Percentiles rank a stretch among this genome's conserved stretches.
Evolutionary conservation across 2,888 invertebrate species (phyloP).

Genomic region (Sphaerophoria rueppellii): DNA sequence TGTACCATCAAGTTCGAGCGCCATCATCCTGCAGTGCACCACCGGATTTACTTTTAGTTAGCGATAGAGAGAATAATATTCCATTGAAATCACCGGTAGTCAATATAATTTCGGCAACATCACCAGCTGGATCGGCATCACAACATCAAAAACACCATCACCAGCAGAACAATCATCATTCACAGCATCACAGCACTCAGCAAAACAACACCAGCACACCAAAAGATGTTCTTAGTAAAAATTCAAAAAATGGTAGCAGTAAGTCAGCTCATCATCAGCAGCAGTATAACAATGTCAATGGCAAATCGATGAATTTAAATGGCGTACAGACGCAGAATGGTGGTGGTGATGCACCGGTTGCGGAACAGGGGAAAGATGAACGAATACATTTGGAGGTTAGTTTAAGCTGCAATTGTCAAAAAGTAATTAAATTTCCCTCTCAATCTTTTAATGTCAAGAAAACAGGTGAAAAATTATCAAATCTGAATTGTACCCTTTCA

Average conservation of each 20-base stretch:
- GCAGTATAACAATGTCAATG: constrained; percentile 61
- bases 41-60: constrained; percentile 85
- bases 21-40: constrained; percentile 86
- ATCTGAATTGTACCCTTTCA: neutral
- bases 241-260: constrained; percentile 62
- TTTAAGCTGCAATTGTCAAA: constrained; percentile 27
- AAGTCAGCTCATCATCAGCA: constrained; percentile 66
- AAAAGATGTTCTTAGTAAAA: constrained; percentile 74
- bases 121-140: constrained; percentile 75
- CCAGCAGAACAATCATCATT: constrained; percentile 55
- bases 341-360: constrained; percentile 61
- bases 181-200: constrained; percentile 41
- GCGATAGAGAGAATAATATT: constrained; percentile 83
- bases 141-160: constrained; percentile 70
- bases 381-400: constrained; percentile 81
- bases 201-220: constrained; percentile 45
- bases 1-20: constrained; percentile 84
- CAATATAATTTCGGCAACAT: constrained; percentile 79
- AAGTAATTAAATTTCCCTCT: too few species aligned
- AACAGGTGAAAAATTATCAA: neutral
- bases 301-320: constrained; percentile 65
- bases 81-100: constrained; percentile 80
- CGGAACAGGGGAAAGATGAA: constrained; percentile 76
- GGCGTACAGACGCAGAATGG: constrained; percentile 75
- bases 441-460: neutral